Evolutionary conservation across 2,888 invertebrate species (phyloP), one percentile per base, ranked within the genome.

Genomic region (Dascillus cervinus): DNA sequence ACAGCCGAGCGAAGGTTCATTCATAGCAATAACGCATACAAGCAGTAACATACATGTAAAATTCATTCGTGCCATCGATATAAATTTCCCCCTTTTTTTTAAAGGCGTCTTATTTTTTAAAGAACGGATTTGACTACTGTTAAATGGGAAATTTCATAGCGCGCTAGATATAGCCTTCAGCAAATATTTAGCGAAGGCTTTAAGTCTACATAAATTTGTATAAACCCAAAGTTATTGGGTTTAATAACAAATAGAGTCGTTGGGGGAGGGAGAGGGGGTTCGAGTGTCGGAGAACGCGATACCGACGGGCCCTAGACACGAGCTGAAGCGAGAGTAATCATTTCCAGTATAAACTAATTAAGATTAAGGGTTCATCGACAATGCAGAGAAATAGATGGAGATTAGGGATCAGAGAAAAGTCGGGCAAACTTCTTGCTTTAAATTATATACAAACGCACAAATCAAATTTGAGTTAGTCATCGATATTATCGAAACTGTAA

Each of bases 1-100:
- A 60, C 72, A 72, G 45, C 66, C 22, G 22, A 35, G 30, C 26
- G 30, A 22, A 31, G 30, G 35, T 35, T 35, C 31, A 31, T 31
- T 26, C 20, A 26, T 30, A 14, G 22, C 26, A 30, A 35, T 30
- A 35, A 35, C 26, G 26, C 26, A 35, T 41, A 47, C 32, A 33
- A 44, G 39, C 29, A 33, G 31, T 39, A 44, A 29, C 23, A 31
- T 45, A 28, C 33, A 39, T 40, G 29, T 26, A 36, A 44, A 38
- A 41, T 44, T 37, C 33, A 41, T 30, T 37, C 34, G 22, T 23
- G 29, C 28, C 42, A 39, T 34, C 21, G 29, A 29, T 29, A 34
- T 34, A 19, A 19, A 34, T 34, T 24, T 34, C 19, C 24, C 24
- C 29, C 27, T 28, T 26, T 26, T 17, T n/a, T n/a, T n/a, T n/a